Conservation (phyloP, 2,113 vertebrate genomes). For the Euleptes europaea region DNA sequence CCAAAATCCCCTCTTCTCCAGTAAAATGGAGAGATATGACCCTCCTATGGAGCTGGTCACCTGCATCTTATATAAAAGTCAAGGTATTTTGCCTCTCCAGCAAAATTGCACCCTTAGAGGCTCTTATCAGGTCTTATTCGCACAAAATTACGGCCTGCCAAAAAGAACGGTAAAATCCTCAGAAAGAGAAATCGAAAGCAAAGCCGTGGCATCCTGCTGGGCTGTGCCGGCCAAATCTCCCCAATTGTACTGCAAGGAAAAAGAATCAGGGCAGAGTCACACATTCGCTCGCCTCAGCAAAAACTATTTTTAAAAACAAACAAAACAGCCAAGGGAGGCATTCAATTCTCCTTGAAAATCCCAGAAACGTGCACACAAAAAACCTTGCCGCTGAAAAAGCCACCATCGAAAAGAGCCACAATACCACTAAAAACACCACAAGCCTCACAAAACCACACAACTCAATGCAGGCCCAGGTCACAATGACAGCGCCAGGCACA, state of each 20-base stretch:
- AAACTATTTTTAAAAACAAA: neutral
- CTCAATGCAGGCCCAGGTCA: neutral
- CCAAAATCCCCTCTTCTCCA: neutral
- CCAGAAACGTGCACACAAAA: neutral
- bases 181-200: neutral
- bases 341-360: neutral
- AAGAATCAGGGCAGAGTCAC: neutral
- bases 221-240: slow-evolving; percentile 2
- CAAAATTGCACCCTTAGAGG: no score
- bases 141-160: neutral
- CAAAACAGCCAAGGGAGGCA: neutral
- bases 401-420: neutral
- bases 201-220: slow-evolving; percentile 21
- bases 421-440: neutral
- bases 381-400: neutral
- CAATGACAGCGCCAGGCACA: no score
- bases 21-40: neutral
- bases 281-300: neutral
- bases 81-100: no score
- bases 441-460: neutral
- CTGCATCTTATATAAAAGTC: no score
- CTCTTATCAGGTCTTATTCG: neutral
- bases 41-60: no score
- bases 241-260: neutral
- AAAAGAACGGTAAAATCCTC: neutral